Evolutionary conservation across 30 jellyfish, hydroid and myxozoan species (phyloP).

Genomic region (Phacellophora camtschatica): DNA sequence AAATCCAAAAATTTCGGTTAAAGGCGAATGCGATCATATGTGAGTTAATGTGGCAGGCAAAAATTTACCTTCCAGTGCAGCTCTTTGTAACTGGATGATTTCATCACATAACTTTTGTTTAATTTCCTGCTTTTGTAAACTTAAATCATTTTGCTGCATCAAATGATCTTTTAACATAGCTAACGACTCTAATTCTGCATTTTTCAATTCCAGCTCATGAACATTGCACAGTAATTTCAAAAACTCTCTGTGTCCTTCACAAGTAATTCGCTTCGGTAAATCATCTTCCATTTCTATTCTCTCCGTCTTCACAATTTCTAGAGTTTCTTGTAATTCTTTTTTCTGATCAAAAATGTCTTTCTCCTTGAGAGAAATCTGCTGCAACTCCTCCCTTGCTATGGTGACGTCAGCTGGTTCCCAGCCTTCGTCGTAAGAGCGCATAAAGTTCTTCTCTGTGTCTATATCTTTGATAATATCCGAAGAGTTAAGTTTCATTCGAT

Average conservation of each 20-base stretch:
- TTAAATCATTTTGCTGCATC: conserved; percentile 85
- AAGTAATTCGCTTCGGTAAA: conserved; percentile 60
- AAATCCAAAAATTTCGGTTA: too few species aligned
- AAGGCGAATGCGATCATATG: too few species aligned
- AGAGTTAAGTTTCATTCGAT: conserved; percentile 9
- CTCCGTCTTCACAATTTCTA: conserved; percentile 57
- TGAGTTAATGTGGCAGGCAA: too few species aligned
- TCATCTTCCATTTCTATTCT: conserved; percentile 61
- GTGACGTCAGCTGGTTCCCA: conserved; percentile 98
- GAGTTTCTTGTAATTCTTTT: conserved; percentile 54
- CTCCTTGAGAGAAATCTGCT: conserved; percentile 48
- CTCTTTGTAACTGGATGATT: conserved; percentile 69
- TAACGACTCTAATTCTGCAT: conserved; percentile 86
- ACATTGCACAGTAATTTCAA: conserved; percentile 79
- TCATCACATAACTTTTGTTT: conserved; percentile 80
- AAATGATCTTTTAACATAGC: conserved; percentile 86
- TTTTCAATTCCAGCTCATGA: conserved; percentile 89
- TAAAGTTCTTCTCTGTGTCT: conserved; percentile 47
- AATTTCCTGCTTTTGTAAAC: conserved; percentile 77
- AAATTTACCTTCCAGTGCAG: conserved; percentile 68
- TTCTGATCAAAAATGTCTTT: conserved; percentile 64
- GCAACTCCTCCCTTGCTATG: conserved; percentile 89
- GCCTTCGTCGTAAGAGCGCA: conserved; percentile 74
- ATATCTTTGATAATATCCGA: conserved; percentile 41
- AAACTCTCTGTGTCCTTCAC: conserved; percentile 90